Evolutionary conservation across 2,888 invertebrate species (phyloP).

Genomic region (Cataglyphis albicans): DNA sequence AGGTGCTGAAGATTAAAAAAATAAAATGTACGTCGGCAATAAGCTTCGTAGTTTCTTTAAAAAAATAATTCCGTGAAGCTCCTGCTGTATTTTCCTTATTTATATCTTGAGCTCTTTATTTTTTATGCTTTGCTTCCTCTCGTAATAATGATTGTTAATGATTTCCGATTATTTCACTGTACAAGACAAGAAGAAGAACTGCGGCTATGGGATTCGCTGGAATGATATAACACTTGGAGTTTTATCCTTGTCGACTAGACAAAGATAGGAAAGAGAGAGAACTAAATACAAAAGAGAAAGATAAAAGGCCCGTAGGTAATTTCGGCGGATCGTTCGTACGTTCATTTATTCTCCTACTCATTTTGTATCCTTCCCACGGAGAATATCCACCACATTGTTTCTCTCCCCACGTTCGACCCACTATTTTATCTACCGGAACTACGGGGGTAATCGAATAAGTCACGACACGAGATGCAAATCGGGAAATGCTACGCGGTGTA

Average conservation of each 20-base stretch:
- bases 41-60: not conserved
- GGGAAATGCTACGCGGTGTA: conserved; percentile 7
- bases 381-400: conserved; percentile 29
- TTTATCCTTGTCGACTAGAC: not conserved
- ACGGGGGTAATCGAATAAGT: not conserved
- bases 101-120: not conserved
- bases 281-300: conserved; percentile 8
- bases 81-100: not conserved
- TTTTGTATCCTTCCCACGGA: conserved; percentile 3
- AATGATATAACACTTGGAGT: conserved; percentile 33
- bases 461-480: conserved; percentile 11
- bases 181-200: not conserved
- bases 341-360: conserved; percentile 41
- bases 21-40: not conserved
- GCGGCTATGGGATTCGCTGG: not conserved
- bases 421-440: conserved; percentile 28
- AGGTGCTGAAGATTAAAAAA: not conserved
- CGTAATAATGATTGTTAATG: conserved; percentile 26
- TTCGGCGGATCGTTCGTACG: conserved; percentile 49
- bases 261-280: not conserved
- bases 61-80: not conserved
- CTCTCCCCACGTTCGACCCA: conserved; percentile 2
- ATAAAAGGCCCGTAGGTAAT: conserved; percentile 34
- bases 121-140: not conserved
- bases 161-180: not conserved